Percentiles rank a stretch among this genome's conserved stretches.
Conservation (phyloP, 1,140 invertebrate genomes). For the Hermetia illucens region DNA sequence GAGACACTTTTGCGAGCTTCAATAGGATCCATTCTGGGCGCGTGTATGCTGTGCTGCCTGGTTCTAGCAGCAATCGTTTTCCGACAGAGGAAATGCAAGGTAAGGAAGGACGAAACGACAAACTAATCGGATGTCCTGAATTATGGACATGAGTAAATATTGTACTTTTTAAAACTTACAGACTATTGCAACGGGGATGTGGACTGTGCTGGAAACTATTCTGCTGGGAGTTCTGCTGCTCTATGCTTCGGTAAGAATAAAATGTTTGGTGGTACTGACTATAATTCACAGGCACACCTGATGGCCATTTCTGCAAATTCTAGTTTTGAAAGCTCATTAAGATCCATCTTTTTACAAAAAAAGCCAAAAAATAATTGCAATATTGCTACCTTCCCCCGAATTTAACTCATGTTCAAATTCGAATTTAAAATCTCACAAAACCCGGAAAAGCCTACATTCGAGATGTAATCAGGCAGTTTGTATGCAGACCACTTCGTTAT, state of each 20-base stretch:
- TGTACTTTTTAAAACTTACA: conserved; percentile 28
- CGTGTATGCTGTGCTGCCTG: conserved; percentile 55
- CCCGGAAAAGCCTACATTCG: too few species aligned
- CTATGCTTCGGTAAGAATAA: conserved; percentile 63
- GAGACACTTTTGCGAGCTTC: conserved; percentile 47
- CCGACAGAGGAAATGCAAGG: conserved; percentile 61
- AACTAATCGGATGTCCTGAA: background rate
- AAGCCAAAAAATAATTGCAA: too few species aligned
- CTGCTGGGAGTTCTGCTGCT: conserved; percentile 70
- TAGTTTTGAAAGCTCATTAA: too few species aligned
- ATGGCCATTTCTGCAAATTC: too few species aligned
- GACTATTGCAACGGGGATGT: conserved; percentile 73
- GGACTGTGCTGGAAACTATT: conserved; percentile 78
- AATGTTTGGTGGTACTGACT: background rate
- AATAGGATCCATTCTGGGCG: conserved; percentile 52
- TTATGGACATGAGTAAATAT: conserved; percentile 1
- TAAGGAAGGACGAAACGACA: conserved; percentile 26
- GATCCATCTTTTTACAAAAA: too few species aligned
- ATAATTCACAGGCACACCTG: background rate
- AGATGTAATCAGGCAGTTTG: too few species aligned
- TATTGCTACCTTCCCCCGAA: too few species aligned
- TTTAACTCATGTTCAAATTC: too few species aligned
- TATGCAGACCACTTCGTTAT: too few species aligned
- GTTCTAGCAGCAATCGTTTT: conserved; percentile 57
- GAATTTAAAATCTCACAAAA: too few species aligned